Evolutionary conservation across 2,888 invertebrate species (phyloP), one percentile per base, ranked within the genome.

Genomic region (Linnaemya vulpina): DNA sequence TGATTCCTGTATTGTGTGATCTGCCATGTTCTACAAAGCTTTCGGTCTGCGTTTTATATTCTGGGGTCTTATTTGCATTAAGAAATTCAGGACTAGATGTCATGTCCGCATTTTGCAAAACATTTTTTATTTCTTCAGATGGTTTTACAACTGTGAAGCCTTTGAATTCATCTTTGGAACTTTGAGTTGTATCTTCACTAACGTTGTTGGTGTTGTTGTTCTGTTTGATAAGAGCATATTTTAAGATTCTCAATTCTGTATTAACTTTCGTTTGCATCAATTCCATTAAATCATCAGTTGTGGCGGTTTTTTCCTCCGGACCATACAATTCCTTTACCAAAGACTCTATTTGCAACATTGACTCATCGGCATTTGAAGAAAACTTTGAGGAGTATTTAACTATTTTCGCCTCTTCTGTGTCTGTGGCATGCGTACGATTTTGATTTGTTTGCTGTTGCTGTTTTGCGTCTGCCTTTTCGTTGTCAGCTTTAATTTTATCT

Each of bases 331-430:
- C 85, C 0, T 79, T 63, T 0, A 79, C 78, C 38, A 85, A 75
- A 25, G 22, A 60, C 9, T 82, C 43, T 49, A 85, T 85, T 79
- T 79, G 53, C 11, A 71, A 15, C 65, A 85, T 71, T 15, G 85
- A 67, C 25, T 85, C 82, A 60, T 82, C 78, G 5, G 82, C 51
- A 63, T 78, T 82, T 10, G 82, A 62, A 43, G 85, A 82, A 22
- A 82, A 82, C 63, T 77, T 84, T 15, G 84, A 80, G n/a, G 83
- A 75, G 30, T 80, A 86, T 51, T 70, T 81, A n/a, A 70, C 40
- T 3, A 77, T 38, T 51, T 83, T 77, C 51, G 30, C 43, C 40
- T 80, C 80, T 51, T 77, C 75, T 17, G 53, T 55, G 22, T 71
- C 43, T 17, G 30, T 11, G 43, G 43, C 15, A 58, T 38, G 30